Evolutionary conservation across 2,113 vertebrate species (phyloP).

Genomic region (Eulemur macaco): DNA sequence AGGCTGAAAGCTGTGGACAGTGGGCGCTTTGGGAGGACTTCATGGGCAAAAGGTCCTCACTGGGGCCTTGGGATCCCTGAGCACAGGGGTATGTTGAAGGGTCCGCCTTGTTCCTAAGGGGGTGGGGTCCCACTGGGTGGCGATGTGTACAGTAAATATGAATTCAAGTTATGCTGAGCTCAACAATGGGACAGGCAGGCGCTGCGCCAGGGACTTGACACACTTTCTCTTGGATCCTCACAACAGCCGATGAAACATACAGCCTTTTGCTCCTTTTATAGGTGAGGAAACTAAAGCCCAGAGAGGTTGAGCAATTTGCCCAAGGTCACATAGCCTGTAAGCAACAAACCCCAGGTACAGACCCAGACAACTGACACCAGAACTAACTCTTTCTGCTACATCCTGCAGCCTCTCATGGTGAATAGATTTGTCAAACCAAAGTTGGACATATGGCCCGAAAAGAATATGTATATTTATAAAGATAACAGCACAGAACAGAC

Average conservation of each 20-base stretch:
- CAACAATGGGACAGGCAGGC: neutral
- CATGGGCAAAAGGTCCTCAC: neutral
- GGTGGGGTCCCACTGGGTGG: neutral
- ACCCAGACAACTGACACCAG: neutral
- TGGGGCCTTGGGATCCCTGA: neutral
- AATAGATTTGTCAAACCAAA: slow-evolving; percentile 5
- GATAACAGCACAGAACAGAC: slow-evolving; percentile 14
- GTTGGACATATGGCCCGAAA: slow-evolving; percentile 22
- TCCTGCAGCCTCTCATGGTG: neutral
- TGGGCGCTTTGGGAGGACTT: neutral
- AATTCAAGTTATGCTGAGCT: neutral
- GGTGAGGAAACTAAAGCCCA: slow-evolving; percentile 14
- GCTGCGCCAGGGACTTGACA: neutral
- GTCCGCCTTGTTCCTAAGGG: neutral
- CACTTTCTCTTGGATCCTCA: neutral
- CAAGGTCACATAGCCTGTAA: neutral
- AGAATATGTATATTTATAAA: slow-evolving; percentile 21
- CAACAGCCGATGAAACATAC: neutral
- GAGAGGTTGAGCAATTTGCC: neutral
- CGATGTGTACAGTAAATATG: neutral
- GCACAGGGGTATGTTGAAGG: neutral
- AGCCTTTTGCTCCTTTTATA: neutral
- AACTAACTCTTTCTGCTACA: neutral
- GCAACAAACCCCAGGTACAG: neutral
- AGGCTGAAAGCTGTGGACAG: neutral